These are phyloP conservation scores for Lanius ludovicianus DNA, from an alignment of 2,113 vertebrate species.

Conservation along the genomic window DNA sequence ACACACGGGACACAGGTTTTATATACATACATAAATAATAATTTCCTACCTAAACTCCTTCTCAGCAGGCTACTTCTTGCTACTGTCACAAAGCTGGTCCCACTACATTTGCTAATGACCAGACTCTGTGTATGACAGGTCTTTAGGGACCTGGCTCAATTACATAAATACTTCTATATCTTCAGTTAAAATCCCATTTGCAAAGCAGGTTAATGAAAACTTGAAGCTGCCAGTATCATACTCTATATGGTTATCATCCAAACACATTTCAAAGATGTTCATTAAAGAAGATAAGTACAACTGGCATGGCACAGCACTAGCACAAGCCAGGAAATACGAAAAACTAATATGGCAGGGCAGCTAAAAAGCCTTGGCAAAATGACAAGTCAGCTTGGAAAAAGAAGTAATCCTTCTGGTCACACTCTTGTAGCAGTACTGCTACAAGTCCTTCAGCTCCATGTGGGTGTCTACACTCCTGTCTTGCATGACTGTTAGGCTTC, in stretches of 20 bases:
- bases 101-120: neutral
- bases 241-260: neutral
- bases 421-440: neutral
- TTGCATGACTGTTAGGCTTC: neutral
- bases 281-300: neutral
- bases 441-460: neutral
- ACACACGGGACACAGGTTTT: accelerated
- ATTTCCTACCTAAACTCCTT: neutral
- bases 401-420: neutral
- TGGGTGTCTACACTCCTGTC: neutral
- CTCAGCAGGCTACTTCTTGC: neutral
- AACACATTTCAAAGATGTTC: neutral
- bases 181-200: neutral
- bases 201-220: neutral
- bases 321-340: neutral
- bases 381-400: neutral
- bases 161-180: neutral
- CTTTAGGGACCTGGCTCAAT: neutral
- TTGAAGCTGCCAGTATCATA: neutral
- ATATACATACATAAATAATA: neutral
- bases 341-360: neutral
- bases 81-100: neutral
- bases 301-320: neutral
- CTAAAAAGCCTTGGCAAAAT: neutral
- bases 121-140: neutral